phyloP scores from a whole-genome alignment of 2,888 invertebrate genomes.

The Escarpia spicata region DNA sequence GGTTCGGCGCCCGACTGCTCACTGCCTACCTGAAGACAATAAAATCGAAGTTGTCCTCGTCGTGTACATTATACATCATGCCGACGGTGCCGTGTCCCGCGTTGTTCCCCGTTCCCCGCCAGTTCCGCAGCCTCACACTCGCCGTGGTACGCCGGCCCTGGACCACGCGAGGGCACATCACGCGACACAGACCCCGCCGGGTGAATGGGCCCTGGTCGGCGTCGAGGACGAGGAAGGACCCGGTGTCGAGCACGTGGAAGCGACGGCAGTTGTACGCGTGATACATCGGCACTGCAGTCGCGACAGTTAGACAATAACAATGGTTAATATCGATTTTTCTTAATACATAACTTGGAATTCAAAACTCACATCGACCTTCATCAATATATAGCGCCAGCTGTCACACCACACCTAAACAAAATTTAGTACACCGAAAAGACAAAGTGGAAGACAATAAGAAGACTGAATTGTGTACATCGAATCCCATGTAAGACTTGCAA shows the following conservation, averaged over 20 bases:
- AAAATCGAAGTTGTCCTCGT: not conserved
- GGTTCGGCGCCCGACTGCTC: not conserved
- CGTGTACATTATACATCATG: not conserved
- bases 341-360: no score
- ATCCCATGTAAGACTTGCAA: no score
- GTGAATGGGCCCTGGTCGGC: not conserved
- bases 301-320: not conserved
- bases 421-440: no score
- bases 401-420: no score
- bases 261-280: not conserved
- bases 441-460: no score
- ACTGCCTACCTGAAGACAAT: not conserved
- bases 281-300: not conserved
- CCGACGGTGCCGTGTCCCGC: not conserved
- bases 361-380: no score
- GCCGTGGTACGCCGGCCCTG: not conserved
- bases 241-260: not conserved
- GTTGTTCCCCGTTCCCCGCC: not conserved
- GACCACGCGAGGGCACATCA: not conserved
- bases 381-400: no score
- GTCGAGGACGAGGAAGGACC: not conserved
- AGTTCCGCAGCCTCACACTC: not conserved
- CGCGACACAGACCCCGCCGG: conserved; percentile 10
- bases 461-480: no score
- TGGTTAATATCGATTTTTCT: not conserved